Evolutionary conservation across 1,140 invertebrate genomes (phyloP), one percentile per base, ranked within the genome.

Genomic region (Octopus sinensis): DNA sequence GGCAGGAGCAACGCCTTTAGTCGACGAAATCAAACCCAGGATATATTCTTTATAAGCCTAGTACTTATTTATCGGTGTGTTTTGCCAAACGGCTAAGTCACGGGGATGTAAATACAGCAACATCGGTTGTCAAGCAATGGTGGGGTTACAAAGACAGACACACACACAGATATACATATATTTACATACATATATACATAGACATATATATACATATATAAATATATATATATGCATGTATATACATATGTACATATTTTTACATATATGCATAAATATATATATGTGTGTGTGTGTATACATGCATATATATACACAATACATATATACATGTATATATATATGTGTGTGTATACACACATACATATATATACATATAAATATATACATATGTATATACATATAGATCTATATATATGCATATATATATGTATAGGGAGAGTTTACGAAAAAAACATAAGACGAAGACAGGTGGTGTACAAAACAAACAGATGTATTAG

Each of bases 151-250:
- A 43, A 43, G 30, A 43, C 1, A 43, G 30, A 43, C 30, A 43
- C 30, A 43, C 30, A 13, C 30, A 7, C 68, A 73, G 5, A 13
- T 73, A 7, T 73, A 10, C 30, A 73, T 13, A 73, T 17, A 73
- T 73, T 6, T 73, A 73, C 30, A 7, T 23, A 73, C 30, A 7
- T 73, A 73, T 73, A 7, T 71, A 71, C 30, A 5, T 13, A 71
- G 17, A 5, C 30, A 71, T 71, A 5, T 13, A 71, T 23, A 13
- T 71, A 5, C 30, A 6, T 71, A 71, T 13, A 71, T 13, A 71
- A n/a, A 71, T 71, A 71, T 71, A 71, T 71, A 71, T 7, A 71
- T 71, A 71, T 71, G 30, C 12, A 71, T 71, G 30, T 71, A 71
- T 71, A 71, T 71, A 71, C 30, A 71, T 13, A 71, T 71, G 30